Percentiles rank a stretch among this genome's conserved stretches.
Evolutionary conservation across 2,113 vertebrate genomes (phyloP).

Genomic region (Peromyscus leucopus): DNA sequence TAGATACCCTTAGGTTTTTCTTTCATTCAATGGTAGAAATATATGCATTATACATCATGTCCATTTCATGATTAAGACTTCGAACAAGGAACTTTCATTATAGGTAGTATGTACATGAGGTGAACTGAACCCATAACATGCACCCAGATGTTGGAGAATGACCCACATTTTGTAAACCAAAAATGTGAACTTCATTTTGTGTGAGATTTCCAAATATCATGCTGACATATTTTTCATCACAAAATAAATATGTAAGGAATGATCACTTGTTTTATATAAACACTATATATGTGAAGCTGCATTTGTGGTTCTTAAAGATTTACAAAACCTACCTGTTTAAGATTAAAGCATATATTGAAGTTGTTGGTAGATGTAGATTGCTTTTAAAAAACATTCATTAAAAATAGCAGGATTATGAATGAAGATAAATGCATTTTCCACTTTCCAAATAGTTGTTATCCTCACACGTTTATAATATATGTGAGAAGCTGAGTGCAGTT

Average conservation of each 20-base stretch:
- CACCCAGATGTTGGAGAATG: not conserved
- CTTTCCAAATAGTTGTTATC: not conserved
- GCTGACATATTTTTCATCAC: not conserved
- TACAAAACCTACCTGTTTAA: not conserved
- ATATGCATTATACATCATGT: conserved; percentile 25
- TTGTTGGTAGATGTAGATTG: not conserved
- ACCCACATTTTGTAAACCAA: not conserved
- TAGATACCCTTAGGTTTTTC: conserved; percentile 22
- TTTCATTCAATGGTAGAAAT: conserved; percentile 31
- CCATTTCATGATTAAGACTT: not conserved
- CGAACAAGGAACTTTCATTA: not conserved
- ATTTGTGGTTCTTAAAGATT: not conserved
- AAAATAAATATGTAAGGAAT: not conserved
- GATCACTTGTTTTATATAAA: not conserved
- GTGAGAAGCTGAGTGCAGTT: not conserved
- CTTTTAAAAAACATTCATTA: not conserved
- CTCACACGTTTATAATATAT: not conserved
- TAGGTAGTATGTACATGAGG: not conserved
- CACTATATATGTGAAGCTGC: no score
- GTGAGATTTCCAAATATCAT: not conserved
- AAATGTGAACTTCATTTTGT: not conserved
- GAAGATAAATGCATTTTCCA: not conserved
- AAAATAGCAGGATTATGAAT: not conserved
- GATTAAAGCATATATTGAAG: not conserved
- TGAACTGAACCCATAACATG: not conserved